phyloP scores from a whole-genome alignment of 2,113 vertebrate genomes.

The Naja naja region DNA sequence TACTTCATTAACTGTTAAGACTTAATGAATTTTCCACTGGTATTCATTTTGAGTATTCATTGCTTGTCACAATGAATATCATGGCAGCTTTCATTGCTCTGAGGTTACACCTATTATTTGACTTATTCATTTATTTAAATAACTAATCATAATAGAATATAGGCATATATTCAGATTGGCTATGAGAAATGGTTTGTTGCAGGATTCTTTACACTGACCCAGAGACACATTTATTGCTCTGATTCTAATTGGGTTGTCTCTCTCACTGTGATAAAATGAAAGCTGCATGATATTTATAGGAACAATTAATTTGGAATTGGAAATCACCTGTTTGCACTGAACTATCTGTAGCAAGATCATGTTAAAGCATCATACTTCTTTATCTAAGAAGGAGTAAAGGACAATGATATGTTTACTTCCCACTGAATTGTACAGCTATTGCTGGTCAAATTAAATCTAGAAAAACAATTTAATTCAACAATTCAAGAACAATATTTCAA shows the following conservation, averaged over 20 bases:
- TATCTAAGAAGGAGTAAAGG: constrained; percentile 48
- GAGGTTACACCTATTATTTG: constrained; percentile 3
- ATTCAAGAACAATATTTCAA: neutral
- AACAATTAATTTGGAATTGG: constrained; percentile 57
- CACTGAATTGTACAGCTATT: constrained; percentile 22
- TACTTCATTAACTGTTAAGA: neutral
- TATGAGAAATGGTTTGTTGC: constrained; percentile 26
- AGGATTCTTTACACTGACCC: constrained; percentile 26
- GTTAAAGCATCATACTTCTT: constrained; percentile 25
- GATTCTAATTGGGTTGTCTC: constrained; percentile 48
- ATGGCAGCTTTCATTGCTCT: constrained; percentile 1
- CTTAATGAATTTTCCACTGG: neutral
- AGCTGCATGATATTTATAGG: constrained; percentile 41
- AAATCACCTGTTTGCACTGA: constrained; percentile 59
- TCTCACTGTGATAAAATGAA: constrained; percentile 50
- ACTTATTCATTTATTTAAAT: constrained; percentile 36
- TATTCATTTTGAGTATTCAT: constrained; percentile 23
- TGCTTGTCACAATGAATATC: neutral
- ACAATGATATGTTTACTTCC: constrained; percentile 29
- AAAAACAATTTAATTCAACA: constrained; percentile 25
- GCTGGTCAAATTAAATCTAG: constrained; percentile 37
- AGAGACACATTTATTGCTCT: constrained; percentile 29
- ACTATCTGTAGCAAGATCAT: constrained; percentile 42
- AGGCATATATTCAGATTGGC: constrained; percentile 17
- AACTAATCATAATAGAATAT: constrained; percentile 19